phyloP scores from a whole-genome alignment of 1,140 invertebrate genomes.

The Drosophila sp. region DNA sequence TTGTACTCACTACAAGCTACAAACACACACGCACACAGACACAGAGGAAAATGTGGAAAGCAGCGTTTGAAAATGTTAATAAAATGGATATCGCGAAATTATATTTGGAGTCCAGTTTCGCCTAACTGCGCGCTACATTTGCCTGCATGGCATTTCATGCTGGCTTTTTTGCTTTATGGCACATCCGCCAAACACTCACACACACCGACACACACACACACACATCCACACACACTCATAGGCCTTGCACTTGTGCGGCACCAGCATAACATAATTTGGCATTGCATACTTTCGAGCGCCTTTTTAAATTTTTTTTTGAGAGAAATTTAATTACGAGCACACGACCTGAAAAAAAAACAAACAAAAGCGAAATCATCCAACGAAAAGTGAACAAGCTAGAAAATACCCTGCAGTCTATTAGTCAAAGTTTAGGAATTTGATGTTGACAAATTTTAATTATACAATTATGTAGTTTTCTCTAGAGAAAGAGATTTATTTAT shows the following conservation, averaged over 20 bases:
- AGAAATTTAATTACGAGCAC: slow-evolving; percentile 74
- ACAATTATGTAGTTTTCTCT: no score
- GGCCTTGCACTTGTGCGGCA: slow-evolving; percentile 13
- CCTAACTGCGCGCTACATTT: slow-evolving; percentile 3
- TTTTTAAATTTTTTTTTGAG: slow-evolving; percentile 33
- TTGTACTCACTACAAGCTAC: neutral
- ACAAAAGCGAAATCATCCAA: neutral
- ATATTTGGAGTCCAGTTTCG: slow-evolving; percentile 24
- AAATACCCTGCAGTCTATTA: slow-evolving; percentile 7
- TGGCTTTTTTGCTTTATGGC: slow-evolving; percentile 17
- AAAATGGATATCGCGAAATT: slow-evolving; percentile 64
- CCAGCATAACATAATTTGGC: slow-evolving; percentile 68
- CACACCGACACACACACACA: slow-evolving; percentile 4
- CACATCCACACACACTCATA: neutral
- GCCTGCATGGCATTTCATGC: slow-evolving; percentile 8
- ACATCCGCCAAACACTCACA: neutral
- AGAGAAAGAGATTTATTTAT: no score
- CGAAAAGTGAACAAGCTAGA: neutral
- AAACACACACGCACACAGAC: slow-evolving; percentile 1
- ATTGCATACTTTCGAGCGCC: slow-evolving; percentile 72
- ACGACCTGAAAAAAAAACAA: slow-evolving; percentile 23
- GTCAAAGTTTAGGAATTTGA: no score
- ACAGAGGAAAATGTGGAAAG: neutral
- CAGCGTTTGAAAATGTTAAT: slow-evolving; percentile 53
- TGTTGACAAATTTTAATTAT: no score